Percentiles rank a stretch among this genome's conserved stretches.
Conservation (phyloP, 2,797 vertebrate species). For the Eulemur mongoz region DNA sequence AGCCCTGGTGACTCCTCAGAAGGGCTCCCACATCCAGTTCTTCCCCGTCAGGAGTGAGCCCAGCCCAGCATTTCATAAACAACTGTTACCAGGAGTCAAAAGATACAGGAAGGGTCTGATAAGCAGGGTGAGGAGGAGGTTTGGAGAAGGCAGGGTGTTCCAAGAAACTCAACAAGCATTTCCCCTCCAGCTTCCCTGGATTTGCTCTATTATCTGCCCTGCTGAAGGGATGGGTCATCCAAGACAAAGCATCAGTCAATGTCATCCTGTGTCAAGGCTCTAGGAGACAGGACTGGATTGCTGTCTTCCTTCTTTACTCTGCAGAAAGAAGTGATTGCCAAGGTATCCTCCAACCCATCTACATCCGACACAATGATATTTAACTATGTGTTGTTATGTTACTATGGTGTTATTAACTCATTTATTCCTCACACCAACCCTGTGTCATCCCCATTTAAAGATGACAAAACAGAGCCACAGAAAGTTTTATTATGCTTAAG, state of each 20-base stretch:
- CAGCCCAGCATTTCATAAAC: not conserved
- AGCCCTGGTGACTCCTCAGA: not conserved
- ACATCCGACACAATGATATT: not conserved
- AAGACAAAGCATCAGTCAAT: not conserved
- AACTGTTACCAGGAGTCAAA: not conserved
- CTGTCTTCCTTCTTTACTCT: not conserved
- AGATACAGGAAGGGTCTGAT: not conserved
- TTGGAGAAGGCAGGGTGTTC: not conserved
- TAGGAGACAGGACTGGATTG: not conserved
- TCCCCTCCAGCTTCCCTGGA: not conserved
- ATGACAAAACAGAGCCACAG: not conserved
- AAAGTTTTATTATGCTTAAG: not conserved
- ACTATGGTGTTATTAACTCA: not conserved
- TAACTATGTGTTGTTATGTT: not conserved
- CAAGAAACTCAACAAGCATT: not conserved
- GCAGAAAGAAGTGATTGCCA: not conserved
- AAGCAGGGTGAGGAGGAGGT: not conserved
- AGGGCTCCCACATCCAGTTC: not conserved
- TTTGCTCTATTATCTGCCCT: not conserved
- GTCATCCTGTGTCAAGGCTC: not conserved
- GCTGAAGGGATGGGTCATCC: not conserved
- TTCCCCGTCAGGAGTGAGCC: not conserved
- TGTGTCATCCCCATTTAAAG: not conserved
- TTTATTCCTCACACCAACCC: not conserved
- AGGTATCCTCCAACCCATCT: not conserved